phyloP scores from a whole-genome alignment of 2,113 vertebrate species.

The Morone saxatilis region DNA sequence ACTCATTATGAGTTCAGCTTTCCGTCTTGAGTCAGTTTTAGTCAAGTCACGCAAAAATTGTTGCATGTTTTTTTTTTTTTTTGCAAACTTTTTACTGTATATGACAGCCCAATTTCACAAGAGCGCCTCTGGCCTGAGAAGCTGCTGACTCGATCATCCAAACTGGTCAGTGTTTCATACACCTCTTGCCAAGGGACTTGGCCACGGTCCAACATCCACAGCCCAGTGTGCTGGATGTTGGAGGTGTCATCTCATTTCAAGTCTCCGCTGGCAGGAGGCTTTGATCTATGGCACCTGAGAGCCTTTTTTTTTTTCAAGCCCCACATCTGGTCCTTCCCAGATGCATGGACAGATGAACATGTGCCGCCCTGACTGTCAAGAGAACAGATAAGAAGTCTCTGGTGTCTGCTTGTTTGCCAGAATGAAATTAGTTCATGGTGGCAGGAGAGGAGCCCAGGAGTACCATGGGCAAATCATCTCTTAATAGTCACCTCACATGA shows the following conservation, averaged over 20 bases:
- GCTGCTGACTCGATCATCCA: slow-evolving; percentile 71
- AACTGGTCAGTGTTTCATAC: slow-evolving; percentile 65
- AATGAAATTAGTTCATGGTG: slow-evolving; percentile 51
- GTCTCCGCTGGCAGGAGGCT: slow-evolving; percentile 61
- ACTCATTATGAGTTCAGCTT: slow-evolving; percentile 8
- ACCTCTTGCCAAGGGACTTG: slow-evolving; percentile 62
- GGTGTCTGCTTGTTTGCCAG: slow-evolving; percentile 52
- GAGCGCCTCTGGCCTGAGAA: slow-evolving; percentile 62
- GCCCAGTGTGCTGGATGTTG: slow-evolving; percentile 42
- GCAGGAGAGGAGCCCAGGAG: slow-evolving; percentile 20
- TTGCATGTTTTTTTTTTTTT: slow-evolving; percentile 9
- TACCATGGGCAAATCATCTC: slow-evolving; percentile 38
- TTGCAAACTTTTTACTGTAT: slow-evolving; percentile 45
- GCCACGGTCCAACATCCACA: slow-evolving; percentile 53
- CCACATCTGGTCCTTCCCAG: slow-evolving; percentile 68
- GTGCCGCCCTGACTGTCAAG: slow-evolving; percentile 38
- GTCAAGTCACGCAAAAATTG: not conserved
- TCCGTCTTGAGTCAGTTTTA: slow-evolving; percentile 2
- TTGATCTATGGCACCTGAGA: slow-evolving; percentile 70
- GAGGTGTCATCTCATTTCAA: slow-evolving; percentile 68
- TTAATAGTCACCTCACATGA: not conserved
- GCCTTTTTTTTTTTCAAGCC: slow-evolving; percentile 39
- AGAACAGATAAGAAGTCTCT: slow-evolving; percentile 50
- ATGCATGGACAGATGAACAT: slow-evolving; percentile 62
- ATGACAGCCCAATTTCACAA: slow-evolving; percentile 64